Conservation (phyloP, 2,113 vertebrate genomes). For the Catharus bicknelli region DNA sequence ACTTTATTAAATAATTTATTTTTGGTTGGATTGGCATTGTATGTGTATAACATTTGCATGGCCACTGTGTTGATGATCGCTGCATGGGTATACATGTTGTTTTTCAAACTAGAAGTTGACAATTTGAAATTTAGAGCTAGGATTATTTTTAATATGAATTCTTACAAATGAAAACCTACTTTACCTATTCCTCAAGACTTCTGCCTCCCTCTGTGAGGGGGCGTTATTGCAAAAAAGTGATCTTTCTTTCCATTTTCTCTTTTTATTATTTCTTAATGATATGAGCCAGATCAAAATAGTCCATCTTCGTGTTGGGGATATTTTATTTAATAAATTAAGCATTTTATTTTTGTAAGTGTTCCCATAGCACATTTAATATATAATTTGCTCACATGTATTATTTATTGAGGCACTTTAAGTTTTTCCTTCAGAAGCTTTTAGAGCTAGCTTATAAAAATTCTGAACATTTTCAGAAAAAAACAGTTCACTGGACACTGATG, state of each 20-base stretch:
- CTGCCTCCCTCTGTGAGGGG: constrained; percentile 79
- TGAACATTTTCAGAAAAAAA: constrained; percentile 53
- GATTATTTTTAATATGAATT: constrained; percentile 68
- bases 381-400: constrained; percentile 62
- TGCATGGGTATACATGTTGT: constrained; percentile 43
- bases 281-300: constrained; percentile 67
- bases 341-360: constrained; percentile 74
- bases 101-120: constrained; percentile 55
- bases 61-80: constrained; percentile 48
- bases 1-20: constrained; percentile 57
- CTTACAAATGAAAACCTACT: constrained; percentile 63
- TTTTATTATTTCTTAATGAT: constrained; percentile 57
- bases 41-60: constrained; percentile 60
- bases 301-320: constrained; percentile 64
- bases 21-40: constrained; percentile 44
- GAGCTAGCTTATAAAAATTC: constrained; percentile 55
- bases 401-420: constrained; percentile 67
- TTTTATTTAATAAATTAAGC: constrained; percentile 72
- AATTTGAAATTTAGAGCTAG: constrained; percentile 69
- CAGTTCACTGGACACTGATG: constrained; percentile 46
- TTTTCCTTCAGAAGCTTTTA: constrained; percentile 59
- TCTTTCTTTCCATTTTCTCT: constrained; percentile 55
- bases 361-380: constrained; percentile 63
- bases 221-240: constrained; percentile 66
- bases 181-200: constrained; percentile 71